Conservation (phyloP, 2,888 invertebrate species). For the Euplagia quadripunctaria region DNA sequence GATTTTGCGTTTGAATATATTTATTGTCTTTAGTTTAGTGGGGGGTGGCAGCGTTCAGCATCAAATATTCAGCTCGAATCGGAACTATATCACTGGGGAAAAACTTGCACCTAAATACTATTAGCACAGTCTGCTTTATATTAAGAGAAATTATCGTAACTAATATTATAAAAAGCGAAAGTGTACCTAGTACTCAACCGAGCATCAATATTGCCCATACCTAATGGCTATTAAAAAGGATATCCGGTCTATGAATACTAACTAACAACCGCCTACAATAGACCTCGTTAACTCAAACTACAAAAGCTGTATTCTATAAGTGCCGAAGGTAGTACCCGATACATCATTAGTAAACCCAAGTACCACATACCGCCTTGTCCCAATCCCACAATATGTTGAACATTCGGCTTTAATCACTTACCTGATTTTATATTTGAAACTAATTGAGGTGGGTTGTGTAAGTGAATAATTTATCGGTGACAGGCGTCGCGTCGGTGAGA, state of each 20-base stretch:
- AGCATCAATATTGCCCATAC: too few species aligned
- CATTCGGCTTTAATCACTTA: slow-evolving; percentile 26
- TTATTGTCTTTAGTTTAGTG: neutral
- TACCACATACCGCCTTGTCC: slow-evolving; percentile 1
- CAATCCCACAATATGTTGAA: slow-evolving; percentile 37
- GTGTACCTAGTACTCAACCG: too few species aligned
- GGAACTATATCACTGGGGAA: neutral
- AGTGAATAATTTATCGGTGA: slow-evolving; percentile 45
- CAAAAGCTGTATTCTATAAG: neutral
- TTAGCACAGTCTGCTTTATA: too few species aligned
- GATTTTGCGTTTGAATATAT: neutral
- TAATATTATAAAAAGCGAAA: too few species aligned
- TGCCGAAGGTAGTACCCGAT: neutral
- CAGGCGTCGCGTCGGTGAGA: slow-evolving; percentile 25
- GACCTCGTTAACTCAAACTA: slow-evolving; percentile 1
- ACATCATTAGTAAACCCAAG: slow-evolving; percentile 1
- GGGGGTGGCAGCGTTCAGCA: neutral
- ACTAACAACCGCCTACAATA: neutral
- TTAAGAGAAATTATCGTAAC: too few species aligned
- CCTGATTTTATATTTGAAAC: slow-evolving; percentile 18
- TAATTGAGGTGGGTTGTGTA: slow-evolving; percentile 27
- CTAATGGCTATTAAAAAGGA: neutral
- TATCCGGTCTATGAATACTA: neutral
- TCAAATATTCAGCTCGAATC: neutral
- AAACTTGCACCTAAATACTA: neutral